Conservation (phyloP, 2,888 invertebrate genomes). For the Acrocyrtus sp. region DNA sequence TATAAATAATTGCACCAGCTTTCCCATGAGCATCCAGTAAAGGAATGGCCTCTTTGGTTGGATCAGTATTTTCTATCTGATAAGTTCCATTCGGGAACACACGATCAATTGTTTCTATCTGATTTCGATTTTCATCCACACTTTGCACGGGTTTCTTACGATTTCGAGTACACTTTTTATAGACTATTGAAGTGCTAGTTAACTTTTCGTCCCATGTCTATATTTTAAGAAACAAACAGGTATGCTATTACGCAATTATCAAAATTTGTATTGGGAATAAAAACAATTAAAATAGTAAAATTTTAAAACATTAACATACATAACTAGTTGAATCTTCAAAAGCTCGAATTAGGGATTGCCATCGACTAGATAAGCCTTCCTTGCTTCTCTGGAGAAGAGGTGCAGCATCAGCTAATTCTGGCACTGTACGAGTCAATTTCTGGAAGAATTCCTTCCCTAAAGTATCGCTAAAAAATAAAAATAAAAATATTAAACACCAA, state of each 20-base stretch:
- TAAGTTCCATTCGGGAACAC: constrained; percentile 23
- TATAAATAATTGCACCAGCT: constrained; percentile 39
- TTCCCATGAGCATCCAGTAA: constrained; percentile 29
- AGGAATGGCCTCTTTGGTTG: constrained; percentile 34
- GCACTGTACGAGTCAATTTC: constrained; percentile 14
- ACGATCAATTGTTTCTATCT: background rate
- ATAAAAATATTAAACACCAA: background rate
- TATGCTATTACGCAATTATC: background rate
- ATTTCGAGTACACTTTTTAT: background rate
- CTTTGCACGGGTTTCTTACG: background rate
- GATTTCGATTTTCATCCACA: background rate
- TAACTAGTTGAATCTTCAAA: constrained; percentile 14
- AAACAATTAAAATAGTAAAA: too few species aligned
- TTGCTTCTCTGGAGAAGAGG: constrained; percentile 1
- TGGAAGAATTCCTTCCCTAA: constrained; percentile 11
- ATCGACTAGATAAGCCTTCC: background rate
- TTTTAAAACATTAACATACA: constrained; percentile 6
- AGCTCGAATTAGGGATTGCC: background rate
- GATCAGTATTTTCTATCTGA: constrained; percentile 1
- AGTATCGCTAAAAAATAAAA: constrained; percentile 20
- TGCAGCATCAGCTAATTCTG: background rate
- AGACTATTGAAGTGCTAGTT: constrained; percentile 6
- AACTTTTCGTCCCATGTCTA: constrained; percentile 27
- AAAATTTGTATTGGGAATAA: too few species aligned
- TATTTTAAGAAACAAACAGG: background rate